phyloP scores from a whole-genome alignment of 2,113 vertebrate species.

The Chaenogobius annularis region DNA sequence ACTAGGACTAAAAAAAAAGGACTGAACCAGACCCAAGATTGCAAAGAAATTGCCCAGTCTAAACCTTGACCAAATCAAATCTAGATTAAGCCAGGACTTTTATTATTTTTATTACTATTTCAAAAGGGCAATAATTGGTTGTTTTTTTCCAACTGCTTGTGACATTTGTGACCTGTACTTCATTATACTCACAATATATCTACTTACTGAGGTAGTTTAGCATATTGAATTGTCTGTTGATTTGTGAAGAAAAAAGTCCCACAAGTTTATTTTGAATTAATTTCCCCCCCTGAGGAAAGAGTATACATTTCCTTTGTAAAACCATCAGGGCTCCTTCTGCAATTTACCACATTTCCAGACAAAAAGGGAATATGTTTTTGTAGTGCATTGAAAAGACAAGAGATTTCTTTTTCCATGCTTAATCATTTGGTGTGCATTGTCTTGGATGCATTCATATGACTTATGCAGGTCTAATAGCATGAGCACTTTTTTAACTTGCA shows the following conservation, averaged over 20 bases:
- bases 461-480: no score
- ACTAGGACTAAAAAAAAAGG: background rate
- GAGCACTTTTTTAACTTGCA: no score
- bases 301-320: constrained; percentile 23
- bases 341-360: constrained; percentile 15
- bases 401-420: background rate
- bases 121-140: constrained; percentile 55
- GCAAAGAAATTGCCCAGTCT: background rate
- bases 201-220: constrained; percentile 72
- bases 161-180: constrained; percentile 63
- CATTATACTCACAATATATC: constrained; percentile 58
- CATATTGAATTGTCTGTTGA: constrained; percentile 60
- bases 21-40: background rate
- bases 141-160: constrained; percentile 48
- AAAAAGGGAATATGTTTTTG: background rate
- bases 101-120: background rate
- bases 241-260: constrained; percentile 34
- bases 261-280: constrained; percentile 69
- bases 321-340: constrained; percentile 42
- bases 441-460: no score
- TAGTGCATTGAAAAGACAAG: constrained; percentile 29
- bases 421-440: no score
- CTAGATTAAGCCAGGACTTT: background rate
- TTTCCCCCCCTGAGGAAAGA: constrained; percentile 35
- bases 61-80: background rate